These are phyloP conservation scores for Sinocyclocheilus anshuiensis DNA, from an alignment of 2,113 vertebrate genomes.

Conservation along the genomic window DNA sequence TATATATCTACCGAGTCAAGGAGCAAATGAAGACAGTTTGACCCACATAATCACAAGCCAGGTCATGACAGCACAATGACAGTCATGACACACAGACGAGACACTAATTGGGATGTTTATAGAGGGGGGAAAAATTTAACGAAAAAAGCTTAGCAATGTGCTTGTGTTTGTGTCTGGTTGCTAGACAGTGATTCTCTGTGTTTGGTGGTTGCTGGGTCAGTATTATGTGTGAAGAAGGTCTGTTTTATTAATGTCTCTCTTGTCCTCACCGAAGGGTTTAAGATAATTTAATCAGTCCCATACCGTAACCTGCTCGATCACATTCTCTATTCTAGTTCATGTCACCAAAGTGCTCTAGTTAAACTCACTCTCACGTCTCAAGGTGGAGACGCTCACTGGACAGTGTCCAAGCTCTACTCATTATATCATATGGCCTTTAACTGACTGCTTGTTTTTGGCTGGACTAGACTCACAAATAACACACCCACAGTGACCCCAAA, in stretches of 20 bases:
- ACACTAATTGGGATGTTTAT: conserved; percentile 17
- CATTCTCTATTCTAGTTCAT: background rate
- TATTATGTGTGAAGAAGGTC: background rate
- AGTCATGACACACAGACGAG: conserved; percentile 18
- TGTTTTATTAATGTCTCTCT: background rate
- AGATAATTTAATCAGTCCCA: background rate
- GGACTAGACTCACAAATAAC: background rate
- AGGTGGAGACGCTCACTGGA: background rate
- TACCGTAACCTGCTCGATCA: background rate
- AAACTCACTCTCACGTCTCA: background rate
- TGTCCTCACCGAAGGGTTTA: background rate
- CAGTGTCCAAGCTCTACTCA: background rate
- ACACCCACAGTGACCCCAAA: background rate
- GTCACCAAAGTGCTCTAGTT: background rate
- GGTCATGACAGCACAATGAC: conserved; percentile 3
- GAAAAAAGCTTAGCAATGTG: background rate
- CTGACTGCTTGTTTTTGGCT: background rate
- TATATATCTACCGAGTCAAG: background rate
- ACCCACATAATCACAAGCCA: background rate
- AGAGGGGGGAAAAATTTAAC: background rate
- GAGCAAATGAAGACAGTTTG: background rate
- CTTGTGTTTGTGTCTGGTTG: conserved; percentile 37
- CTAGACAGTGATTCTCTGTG: conserved; percentile 7
- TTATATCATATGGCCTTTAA: conserved; percentile 13
- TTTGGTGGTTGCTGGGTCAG: conserved; percentile 6